Evolutionary conservation across 2,797 vertebrate species (phyloP).

Genomic region (Geotrypetes seraphini): DNA sequence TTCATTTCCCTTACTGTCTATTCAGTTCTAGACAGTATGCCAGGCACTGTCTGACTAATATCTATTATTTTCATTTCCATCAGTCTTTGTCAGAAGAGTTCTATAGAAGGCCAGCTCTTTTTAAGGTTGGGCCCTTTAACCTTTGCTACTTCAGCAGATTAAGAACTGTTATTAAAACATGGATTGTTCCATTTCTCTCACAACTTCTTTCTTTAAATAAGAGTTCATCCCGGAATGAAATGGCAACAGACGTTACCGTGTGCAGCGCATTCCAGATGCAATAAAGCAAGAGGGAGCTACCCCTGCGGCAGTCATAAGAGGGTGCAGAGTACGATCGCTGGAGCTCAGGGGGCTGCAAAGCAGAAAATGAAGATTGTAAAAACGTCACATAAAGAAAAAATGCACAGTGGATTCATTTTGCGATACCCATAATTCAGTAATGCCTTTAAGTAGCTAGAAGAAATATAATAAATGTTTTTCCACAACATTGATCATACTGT

Average conservation of each 20-base stretch:
- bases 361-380: constrained; percentile 99
- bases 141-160: constrained; percentile 17
- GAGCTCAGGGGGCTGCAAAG: constrained; percentile 89
- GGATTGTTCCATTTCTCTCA: constrained; percentile 29
- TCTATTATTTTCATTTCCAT: background rate
- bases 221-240: constrained; percentile 27
- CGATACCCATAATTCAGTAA: constrained; percentile 86
- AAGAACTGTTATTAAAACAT: constrained; percentile 13
- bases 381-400: constrained; percentile 94
- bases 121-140: constrained; percentile 18
- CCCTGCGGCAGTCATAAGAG: constrained; percentile 70
- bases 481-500: constrained; percentile 87
- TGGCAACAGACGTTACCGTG: constrained; percentile 47
- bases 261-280: constrained; percentile 48
- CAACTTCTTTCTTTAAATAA: constrained; percentile 31
- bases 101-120: constrained; percentile 1
- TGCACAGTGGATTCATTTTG: constrained; percentile 81
- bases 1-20: too few species aligned
- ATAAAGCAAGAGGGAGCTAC: constrained; percentile 66
- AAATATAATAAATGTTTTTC: constrained; percentile 97
- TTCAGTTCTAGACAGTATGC: too few species aligned
- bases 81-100: constrained; percentile 14
- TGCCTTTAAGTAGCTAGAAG: constrained; percentile 93
- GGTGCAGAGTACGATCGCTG: constrained; percentile 68
- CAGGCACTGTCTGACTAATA: too few species aligned